A percentile compares a stretch with the other conserved stretches of the same genome.
Conservation (phyloP, 1,140 invertebrate genomes). For the Druon quercuslanigerum region DNA sequence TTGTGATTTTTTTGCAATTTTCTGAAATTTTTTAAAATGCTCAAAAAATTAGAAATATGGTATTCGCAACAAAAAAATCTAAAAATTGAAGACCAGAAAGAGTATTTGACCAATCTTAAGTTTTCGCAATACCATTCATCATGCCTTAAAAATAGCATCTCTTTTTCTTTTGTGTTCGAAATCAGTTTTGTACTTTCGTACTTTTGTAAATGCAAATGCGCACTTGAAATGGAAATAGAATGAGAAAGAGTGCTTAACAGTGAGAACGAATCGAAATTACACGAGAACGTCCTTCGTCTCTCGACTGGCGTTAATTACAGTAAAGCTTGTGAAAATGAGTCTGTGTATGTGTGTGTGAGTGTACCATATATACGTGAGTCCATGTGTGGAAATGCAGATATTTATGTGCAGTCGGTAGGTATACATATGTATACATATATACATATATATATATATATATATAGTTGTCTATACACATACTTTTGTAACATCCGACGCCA, state of each 20-base stretch:
- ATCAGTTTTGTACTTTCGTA: neutral
- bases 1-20: too few relatives aligned
- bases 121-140: too few relatives aligned
- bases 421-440: too few relatives aligned
- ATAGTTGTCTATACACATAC: neutral
- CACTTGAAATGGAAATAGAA: neutral
- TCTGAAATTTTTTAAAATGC: too few relatives aligned
- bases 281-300: slow-evolving; percentile 49
- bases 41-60: too few relatives aligned
- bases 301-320: slow-evolving; percentile 57
- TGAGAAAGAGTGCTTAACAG: neutral
- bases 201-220: neutral
- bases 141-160: neutral
- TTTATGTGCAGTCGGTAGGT: neutral
- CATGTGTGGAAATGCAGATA: neutral
- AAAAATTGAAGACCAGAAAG: too few relatives aligned
- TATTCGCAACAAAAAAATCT: too few relatives aligned
- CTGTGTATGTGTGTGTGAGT: slow-evolving; percentile 12
- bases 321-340: slow-evolving; percentile 54
- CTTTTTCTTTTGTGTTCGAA: neutral
- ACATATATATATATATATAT: too few relatives aligned
- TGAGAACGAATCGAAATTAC: slow-evolving; percentile 27
- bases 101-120: too few relatives aligned
- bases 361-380: neutral
- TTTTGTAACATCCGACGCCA: slow-evolving; percentile 32